Base-by-base conservation (phyloP, 1,140 invertebrate species). In the Zaprionus tsacasi region DNA sequence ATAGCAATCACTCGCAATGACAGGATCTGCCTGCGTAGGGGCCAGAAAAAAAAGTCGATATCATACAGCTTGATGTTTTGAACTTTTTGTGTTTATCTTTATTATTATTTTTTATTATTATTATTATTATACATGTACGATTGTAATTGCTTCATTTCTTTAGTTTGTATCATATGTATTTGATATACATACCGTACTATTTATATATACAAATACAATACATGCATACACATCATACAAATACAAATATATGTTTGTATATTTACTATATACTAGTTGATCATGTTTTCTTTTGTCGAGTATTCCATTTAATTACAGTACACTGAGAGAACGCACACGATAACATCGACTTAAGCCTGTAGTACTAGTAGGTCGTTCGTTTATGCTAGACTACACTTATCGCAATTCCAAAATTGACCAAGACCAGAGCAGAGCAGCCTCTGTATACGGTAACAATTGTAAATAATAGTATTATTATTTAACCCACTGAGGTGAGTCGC, bases 91-190 rank as follows among this genome's bases (percentile, higher is more conserved):
- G 79, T 82, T 82, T 78, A 70, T 81, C 79, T 78, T 76, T 68
- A 68, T 60, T 82, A 81, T 82, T 82, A 76, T 21, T 60, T 82
- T 81, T 82, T 82, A 76, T 69, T 58, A 76, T 57, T 66, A 48
- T 68, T 63, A 76, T 72, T 63, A 64, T 71, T 60, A 66, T 66
- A 57, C 61, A 68, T 72, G 85, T 89, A 89, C 85, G 85, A 89
- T 89, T 89, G 85, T 89, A 89, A 89, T 89, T 89, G 85, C 85
- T 89, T 89, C 85, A 87, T 87, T 83, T 89, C 78, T 76, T 89
- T 85, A 89, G 73, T 79, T 83, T 85, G 70, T 75, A 78, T 72
- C 54, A 89, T 85, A 85, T 83, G 77, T 89, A 89, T 76, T 75
- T 70, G 67, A 76, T 78, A 85, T 85, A 75, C 73, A 87, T 69